phyloP scores from a whole-genome alignment of 2,888 invertebrate genomes.

The Drosophila picticornis region DNA sequence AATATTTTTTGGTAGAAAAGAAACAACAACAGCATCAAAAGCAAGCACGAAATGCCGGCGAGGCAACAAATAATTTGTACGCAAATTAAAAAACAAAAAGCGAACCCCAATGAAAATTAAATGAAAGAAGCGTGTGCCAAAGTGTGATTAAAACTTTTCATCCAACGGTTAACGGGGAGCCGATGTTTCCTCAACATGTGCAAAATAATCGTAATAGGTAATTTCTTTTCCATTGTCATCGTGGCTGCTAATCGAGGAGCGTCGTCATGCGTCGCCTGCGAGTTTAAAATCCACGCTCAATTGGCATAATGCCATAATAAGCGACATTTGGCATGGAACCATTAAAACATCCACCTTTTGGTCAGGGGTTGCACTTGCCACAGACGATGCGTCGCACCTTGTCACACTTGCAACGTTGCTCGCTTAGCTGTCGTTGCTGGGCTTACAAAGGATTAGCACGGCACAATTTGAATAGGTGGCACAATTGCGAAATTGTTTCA shows the following conservation, averaged over 20 bases:
- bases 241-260: slow-evolving; percentile 62
- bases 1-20: slow-evolving; percentile 1
- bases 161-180: slow-evolving; percentile 4
- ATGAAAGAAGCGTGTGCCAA: slow-evolving; percentile 70
- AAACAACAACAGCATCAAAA: slow-evolving; percentile 38
- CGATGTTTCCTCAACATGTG: slow-evolving; percentile 35
- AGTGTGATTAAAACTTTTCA: slow-evolving; percentile 80
- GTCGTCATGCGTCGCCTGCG: not conserved
- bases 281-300: slow-evolving; percentile 68
- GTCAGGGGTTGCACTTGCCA: slow-evolving; percentile 48
- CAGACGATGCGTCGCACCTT: slow-evolving; percentile 41
- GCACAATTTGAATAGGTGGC: slow-evolving; percentile 72
- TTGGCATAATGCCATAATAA: slow-evolving; percentile 78
- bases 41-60: slow-evolving; percentile 49
- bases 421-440: slow-evolving; percentile 61
- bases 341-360: slow-evolving; percentile 18
- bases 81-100: slow-evolving; percentile 74
- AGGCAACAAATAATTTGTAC: slow-evolving; percentile 72
- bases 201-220: slow-evolving; percentile 55
- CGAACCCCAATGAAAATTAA: slow-evolving; percentile 62
- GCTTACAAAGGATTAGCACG: slow-evolving; percentile 75
- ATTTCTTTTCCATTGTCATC: slow-evolving; percentile 51
- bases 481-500: slow-evolving; percentile 75
- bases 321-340: slow-evolving; percentile 53
- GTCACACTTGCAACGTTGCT: slow-evolving; percentile 51